Evolutionary conservation across 2,888 invertebrate species (phyloP).

Genomic region (Gasteruption jaculator): DNA sequence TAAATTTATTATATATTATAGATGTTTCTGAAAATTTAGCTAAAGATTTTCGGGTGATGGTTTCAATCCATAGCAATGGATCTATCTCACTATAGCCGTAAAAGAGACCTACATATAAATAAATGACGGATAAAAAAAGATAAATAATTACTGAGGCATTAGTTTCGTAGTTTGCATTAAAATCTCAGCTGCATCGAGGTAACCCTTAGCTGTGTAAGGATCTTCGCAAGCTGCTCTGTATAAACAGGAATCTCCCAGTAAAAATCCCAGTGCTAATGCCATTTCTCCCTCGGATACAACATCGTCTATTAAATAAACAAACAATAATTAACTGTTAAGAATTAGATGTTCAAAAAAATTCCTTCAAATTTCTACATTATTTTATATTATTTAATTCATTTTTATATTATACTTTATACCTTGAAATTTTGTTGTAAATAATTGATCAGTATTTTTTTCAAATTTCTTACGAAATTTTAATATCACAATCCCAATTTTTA

Average conservation of each 20-base stretch:
- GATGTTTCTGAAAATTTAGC: slow-evolving; percentile 2
- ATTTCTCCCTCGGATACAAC: slow-evolving; percentile 64
- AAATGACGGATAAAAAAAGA: neutral
- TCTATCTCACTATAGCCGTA: too few relatives aligned
- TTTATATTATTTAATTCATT: too few relatives aligned
- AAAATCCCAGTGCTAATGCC: slow-evolving; percentile 65
- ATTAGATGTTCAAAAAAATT: slow-evolving; percentile 1
- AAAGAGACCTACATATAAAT: too few relatives aligned
- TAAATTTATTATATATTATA: slow-evolving; percentile 15
- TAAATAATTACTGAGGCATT: slow-evolving; percentile 47
- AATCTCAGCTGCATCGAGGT: slow-evolving; percentile 74
- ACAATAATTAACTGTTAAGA: slow-evolving; percentile 1
- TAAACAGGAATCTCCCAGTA: slow-evolving; percentile 69
- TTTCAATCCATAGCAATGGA: too few relatives aligned
- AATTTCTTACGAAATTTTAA: too few relatives aligned
- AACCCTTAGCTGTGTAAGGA: slow-evolving; percentile 68
- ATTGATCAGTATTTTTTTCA: too few relatives aligned
- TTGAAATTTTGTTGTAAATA: too few relatives aligned
- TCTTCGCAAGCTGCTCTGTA: slow-evolving; percentile 73
- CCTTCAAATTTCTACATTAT: too few relatives aligned
- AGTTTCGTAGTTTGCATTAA: slow-evolving; percentile 68
- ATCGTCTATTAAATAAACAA: slow-evolving; percentile 32
- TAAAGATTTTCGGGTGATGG: neutral
- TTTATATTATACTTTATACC: too few relatives aligned
- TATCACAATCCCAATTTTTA: too few relatives aligned